Base-by-base conservation (phyloP, 2,888 invertebrate genomes). In the Hydraecia micacea region DNA sequence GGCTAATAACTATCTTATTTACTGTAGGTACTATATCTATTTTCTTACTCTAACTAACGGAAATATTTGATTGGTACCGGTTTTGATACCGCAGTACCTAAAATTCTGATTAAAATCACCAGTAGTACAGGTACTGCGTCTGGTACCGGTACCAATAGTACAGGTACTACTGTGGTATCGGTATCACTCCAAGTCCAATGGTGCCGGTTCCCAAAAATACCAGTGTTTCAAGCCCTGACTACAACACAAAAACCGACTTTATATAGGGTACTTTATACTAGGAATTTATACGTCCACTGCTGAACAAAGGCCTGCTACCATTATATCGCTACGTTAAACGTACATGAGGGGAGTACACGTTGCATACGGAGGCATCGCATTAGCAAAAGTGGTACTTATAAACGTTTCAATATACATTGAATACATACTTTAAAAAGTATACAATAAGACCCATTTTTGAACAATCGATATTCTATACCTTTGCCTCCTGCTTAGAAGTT, bases 261-360 rank as follows among this genome's bases (percentile, higher is more conserved):
- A 32, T 36, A 55, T 46, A 13, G n/a, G n/a, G 36, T 36, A 6
- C 36, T 36, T 13, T 46, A 81, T 67, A 75, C 52, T 66, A 52
- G 32, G 25, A 39, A 9, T 4, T 32, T 60, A 42, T 25, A 81
- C 39, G 9, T 58, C 13, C 49, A 25, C 32, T 60, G 7, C 18
- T 66, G n/a, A 82, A 79, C 65, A 75, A 75, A 60, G 9, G 28
- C 49, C 36, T 36, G 32, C 52, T 49, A 21, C 58, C 32, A 58
- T 63, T 65, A 73, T 13, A 55, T 36, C 15, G 52, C 55, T 39
- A 46, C 25, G 39, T 49, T 75, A 25, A 81, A 49, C 39, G 46
- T 81, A 49, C 25, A 8, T 28, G 28, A 25, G 21, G 32, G 21
- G 21, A 42, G 25, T 49, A 55, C 39, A 18, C 9, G 5, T 28